Percentiles rank a stretch among this genome's conserved stretches.
These are phyloP conservation scores for Thymallus thymallus DNA, from an alignment of 2,113 vertebrate genomes.

Conservation along the genomic window DNA sequence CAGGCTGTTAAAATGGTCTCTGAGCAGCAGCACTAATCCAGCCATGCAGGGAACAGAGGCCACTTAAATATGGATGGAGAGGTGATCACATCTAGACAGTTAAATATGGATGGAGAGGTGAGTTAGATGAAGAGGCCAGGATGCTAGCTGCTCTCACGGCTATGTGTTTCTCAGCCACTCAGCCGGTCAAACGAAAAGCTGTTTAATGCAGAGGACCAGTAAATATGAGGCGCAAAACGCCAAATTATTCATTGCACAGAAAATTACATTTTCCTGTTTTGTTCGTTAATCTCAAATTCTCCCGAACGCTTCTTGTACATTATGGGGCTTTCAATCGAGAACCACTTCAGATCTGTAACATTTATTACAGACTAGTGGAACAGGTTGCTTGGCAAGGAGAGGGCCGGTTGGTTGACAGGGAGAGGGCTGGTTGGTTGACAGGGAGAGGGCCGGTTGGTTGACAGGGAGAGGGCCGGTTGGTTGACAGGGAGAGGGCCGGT, in stretches of 20 bases:
- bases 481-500: too few species aligned
- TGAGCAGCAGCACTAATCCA: conserved; percentile 87
- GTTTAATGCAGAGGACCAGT: conserved; percentile 45
- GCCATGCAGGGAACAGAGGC: conserved; percentile 71
- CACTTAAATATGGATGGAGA: conserved; percentile 85
- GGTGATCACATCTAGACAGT: conserved; percentile 62
- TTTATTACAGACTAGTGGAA: conserved; percentile 38
- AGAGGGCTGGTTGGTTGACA: too few species aligned
- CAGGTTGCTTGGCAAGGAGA: too few species aligned
- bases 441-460: too few species aligned
- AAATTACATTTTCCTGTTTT: conserved; percentile 50
- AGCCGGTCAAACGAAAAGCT: conserved; percentile 42
- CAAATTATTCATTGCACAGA: conserved; percentile 62
- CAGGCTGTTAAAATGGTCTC: conserved; percentile 59
- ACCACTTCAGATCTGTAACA: conserved; percentile 50
- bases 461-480: too few species aligned
- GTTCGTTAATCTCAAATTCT: conserved; percentile 31
- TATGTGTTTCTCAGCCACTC: conserved; percentile 69
- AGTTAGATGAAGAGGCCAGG: conserved; percentile 71
- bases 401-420: too few species aligned
- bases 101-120: conserved; percentile 84
- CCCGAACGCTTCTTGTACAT: conserved; percentile 35
- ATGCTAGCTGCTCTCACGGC: conserved; percentile 64
- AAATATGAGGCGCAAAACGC: conserved; percentile 37
- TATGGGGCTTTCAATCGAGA: conserved; percentile 21